Evolutionary conservation across 2,113 vertebrate species (phyloP).

Genomic region (Origma solitaria): DNA sequence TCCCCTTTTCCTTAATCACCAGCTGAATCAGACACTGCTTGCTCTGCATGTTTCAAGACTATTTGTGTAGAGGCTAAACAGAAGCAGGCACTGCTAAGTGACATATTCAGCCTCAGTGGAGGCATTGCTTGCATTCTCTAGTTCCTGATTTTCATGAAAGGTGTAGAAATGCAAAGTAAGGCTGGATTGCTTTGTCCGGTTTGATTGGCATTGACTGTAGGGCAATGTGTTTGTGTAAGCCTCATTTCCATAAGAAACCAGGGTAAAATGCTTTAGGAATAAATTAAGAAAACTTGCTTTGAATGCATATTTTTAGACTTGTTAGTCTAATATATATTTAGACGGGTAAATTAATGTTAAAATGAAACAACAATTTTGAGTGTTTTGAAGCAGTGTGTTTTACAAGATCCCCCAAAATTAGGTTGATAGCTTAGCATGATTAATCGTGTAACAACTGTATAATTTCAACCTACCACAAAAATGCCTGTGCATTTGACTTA

Average conservation of each 20-base stretch:
- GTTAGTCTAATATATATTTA: not conserved
- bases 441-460: not conserved
- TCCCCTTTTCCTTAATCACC: not conserved
- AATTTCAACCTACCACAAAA: not conserved
- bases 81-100: not conserved
- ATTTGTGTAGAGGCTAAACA: not conserved
- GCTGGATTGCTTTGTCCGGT: not conserved
- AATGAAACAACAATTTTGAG: not conserved
- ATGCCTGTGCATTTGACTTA: not conserved
- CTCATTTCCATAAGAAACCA: constrained; percentile 34
- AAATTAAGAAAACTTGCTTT: not conserved
- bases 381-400: not conserved
- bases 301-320: not conserved
- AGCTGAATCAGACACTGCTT: not conserved
- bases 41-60: not conserved
- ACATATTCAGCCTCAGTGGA: not conserved
- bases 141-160: not conserved
- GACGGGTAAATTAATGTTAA: not conserved
- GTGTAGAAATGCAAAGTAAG: not conserved
- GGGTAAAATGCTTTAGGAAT: not conserved
- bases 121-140: not conserved
- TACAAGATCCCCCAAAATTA: not conserved
- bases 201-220: constrained; percentile 16
- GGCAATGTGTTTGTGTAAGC: not conserved
- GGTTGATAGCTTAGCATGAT: not conserved